Percentiles rank a stretch among this genome's conserved stretches.
Conservation (phyloP, 2,797 vertebrate species). For the Sebastolobus altivelis region DNA sequence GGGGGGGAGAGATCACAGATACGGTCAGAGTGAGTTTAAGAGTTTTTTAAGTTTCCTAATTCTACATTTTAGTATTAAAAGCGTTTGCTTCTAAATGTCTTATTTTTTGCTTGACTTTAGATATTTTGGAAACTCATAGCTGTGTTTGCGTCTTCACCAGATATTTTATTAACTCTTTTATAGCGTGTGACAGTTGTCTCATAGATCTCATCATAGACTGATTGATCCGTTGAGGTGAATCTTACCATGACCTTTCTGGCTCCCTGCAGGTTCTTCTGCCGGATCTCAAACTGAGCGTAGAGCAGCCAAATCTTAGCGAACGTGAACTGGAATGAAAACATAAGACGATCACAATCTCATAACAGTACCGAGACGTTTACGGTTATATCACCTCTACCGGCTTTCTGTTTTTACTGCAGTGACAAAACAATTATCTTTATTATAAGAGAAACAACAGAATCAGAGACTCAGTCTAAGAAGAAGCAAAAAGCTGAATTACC, state of each 20-base stretch:
- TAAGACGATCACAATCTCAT: neutral
- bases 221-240: neutral
- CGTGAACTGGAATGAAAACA: conserved; percentile 89
- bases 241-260: conserved; percentile 94
- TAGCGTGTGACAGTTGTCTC: neutral
- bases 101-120: no score
- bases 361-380: neutral
- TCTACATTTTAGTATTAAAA: neutral
- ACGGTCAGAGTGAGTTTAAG: neutral
- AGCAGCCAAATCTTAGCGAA: conserved; percentile 99
- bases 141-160: no score
- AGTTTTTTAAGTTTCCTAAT: neutral
- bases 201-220: neutral
- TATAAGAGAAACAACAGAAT: neutral
- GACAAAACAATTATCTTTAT: neutral
- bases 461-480: neutral
- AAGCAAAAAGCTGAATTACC: conserved; percentile 74
- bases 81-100: no score
- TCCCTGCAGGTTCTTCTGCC: conserved; percentile 95
- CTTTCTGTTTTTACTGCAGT: neutral
- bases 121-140: no score
- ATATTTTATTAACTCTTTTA: no score
- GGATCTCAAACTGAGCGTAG: conserved; percentile 94
- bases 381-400: neutral
- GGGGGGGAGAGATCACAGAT: neutral